Percentiles rank a stretch among this genome's conserved stretches.
Evolutionary conservation across 2,888 invertebrate genomes (phyloP).

Genomic region (Fragum whitleyi): DNA sequence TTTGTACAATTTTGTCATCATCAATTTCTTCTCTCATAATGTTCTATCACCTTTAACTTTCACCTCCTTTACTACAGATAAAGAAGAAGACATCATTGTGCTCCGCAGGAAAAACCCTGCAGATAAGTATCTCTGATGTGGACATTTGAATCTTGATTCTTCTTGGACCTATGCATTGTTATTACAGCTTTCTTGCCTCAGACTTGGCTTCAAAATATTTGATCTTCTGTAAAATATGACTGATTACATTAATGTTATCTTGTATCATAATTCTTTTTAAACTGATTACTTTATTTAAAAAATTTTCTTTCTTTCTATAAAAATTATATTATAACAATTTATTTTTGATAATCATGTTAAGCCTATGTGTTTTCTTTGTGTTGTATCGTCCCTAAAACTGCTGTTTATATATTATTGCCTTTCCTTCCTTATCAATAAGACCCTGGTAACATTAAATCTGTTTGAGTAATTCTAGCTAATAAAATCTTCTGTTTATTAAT

Average conservation of each 20-base stretch:
- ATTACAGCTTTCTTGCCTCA: conserved; percentile 16
- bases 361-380: too few species aligned
- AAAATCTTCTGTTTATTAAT: neutral
- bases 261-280: neutral
- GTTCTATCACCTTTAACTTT: conserved; percentile 8
- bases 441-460: neutral
- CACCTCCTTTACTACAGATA: conserved; percentile 33
- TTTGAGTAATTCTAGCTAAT: neutral
- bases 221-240: conserved; percentile 25
- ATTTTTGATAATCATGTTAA: too few species aligned
- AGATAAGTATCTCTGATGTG: conserved; percentile 40
- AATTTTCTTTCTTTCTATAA: too few species aligned
- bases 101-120: conserved; percentile 27
- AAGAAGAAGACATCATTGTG: conserved; percentile 6
- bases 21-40: neutral
- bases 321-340: too few species aligned
- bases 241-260: neutral
- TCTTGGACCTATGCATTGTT: conserved; percentile 16
- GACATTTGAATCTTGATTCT: conserved; percentile 21
- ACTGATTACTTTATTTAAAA: too few species aligned
- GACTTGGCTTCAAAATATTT: conserved; percentile 11
- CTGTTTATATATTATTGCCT: too few species aligned
- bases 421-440: too few species aligned
- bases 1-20: too few species aligned
- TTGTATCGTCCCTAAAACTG: too few species aligned